phyloP scores from a whole-genome alignment of 2,797 vertebrate genomes.

The Dicrostonyx torquatus region DNA sequence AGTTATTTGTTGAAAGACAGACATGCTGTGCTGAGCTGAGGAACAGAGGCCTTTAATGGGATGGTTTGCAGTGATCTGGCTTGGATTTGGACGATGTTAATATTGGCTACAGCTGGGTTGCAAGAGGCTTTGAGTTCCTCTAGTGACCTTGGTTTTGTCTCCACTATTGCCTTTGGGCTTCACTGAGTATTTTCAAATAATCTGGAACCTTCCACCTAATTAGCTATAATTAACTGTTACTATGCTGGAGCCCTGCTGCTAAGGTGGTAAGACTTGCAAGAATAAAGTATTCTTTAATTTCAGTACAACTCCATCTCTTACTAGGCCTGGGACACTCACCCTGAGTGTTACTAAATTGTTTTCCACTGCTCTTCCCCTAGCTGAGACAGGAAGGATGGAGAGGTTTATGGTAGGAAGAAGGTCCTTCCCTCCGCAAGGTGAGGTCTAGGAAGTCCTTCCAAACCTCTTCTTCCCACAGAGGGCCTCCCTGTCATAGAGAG shows the following conservation, averaged over 20 bases:
- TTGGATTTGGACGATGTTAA: conserved; percentile 27
- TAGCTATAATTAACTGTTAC: not conserved
- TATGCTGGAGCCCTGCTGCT: not conserved
- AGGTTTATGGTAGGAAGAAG: not conserved
- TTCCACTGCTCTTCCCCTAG: not conserved
- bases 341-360: not conserved
- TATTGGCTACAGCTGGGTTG: conserved; percentile 23
- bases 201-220: not conserved
- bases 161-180: not conserved
- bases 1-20: conserved; percentile 60
- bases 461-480: not conserved
- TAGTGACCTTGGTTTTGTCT: not conserved
- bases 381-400: not conserved
- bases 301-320: not conserved
- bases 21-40: conserved; percentile 30
- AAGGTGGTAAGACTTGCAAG: not conserved
- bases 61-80: conserved; percentile 50
- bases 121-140: not conserved
- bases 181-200: not conserved
- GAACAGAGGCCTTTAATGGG: conserved; percentile 19
- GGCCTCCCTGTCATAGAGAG: not conserved
- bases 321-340: not conserved
- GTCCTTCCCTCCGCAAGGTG: not conserved
- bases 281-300: not conserved
- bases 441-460: not conserved